Evolutionary conservation across 2,113 vertebrate species (phyloP), one percentile per base, ranked within the genome.

Genomic region (Sporophila hypoxantha): DNA sequence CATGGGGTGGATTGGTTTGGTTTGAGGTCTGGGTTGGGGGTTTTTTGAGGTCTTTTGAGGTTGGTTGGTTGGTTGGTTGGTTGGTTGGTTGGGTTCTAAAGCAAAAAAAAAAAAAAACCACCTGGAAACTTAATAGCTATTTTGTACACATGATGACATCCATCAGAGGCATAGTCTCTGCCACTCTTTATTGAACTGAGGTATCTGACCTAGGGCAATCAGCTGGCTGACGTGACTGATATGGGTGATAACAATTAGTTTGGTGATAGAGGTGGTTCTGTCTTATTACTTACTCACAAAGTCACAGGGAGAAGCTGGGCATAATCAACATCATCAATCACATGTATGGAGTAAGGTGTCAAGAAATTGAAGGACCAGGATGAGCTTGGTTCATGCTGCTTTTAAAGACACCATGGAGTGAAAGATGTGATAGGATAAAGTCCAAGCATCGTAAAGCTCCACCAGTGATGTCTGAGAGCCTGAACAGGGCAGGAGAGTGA

Each of bases 1-100:
- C 1, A 1, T 10, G 17, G 7, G 19, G 2, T 8, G 4, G 36
- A 8, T 46, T 62, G 2, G 36, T 46, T n/a, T 60, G 79, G 22
- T 61, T 46, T 53, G 39, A 60, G 17, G 14, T 44, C 55, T 25
- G 19, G 7, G 9, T 23, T 61, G 34, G 14, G 29, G 11, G 3
- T 23, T 23, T 53, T 52, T 13, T 30, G 12, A 36, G 19, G 17
- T 26, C 25, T 59, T 26, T 59, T 59, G 34, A 59, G 22, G 21
- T 42, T 42, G 9, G 27, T 30, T 3, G 22, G 20, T 42, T 42
- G 8, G 26, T 23, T 3, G 10, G 17, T 30, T 46, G 14, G 25
- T 55, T 50, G 9, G 27, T 27, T 64, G 22, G 22, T 50, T 52
- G 21, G 19, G 34, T 30, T 67, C 78, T 34, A 34, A 23, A 17